Base-by-base conservation (phyloP, 2,888 invertebrate genomes). In the Hypomecis atomaria region DNA sequence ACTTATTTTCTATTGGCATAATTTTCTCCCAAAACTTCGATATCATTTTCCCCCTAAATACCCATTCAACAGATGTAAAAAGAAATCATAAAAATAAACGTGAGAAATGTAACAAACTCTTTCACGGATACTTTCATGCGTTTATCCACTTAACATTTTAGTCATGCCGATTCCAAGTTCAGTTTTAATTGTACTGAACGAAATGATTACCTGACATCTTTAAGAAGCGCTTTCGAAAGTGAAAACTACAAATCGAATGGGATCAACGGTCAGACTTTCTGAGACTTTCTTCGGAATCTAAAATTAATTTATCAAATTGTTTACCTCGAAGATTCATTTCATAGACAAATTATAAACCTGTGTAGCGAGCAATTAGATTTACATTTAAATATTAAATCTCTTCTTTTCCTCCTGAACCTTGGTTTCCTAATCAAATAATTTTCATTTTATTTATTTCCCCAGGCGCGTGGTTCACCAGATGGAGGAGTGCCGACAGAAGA, bases 381-480 rank as follows among this genome's bases (percentile, higher is more conserved):
- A 33, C 5, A 13, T 0, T 7, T 9, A 11, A 8, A 11, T 34
- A 48, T 48, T 0, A 4, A 47, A 33, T 5, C 5, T 34, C 9
- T 23, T 34, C 23, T 23, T 47, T 48, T 58, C 13, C 8, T 45
- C 2, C 4, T 48, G 3, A 34, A 48, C 36, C 47, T 7, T 45
- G 7, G 23, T 47, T 23, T 23, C 23, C 11, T 5, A 37, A 48
- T 6, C 36, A 37, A 11, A 4, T 50, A 38, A 34, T 40, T 50
- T 34, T 50, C 37, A 52, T 0, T 62, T 37, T 37, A 0, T 23
- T 55, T 37, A 2, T 47, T 56, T 47, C 0, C 47, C 0, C 83
- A 96, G 94, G 95, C 95, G 65, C 94, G 97, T 64, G 97, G 97
- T 11, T 96, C 96, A 84, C 97, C 97, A 36, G 97, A 97, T 78